Conservation (phyloP, 2,113 vertebrate species). For the Zootoca vivipara region DNA sequence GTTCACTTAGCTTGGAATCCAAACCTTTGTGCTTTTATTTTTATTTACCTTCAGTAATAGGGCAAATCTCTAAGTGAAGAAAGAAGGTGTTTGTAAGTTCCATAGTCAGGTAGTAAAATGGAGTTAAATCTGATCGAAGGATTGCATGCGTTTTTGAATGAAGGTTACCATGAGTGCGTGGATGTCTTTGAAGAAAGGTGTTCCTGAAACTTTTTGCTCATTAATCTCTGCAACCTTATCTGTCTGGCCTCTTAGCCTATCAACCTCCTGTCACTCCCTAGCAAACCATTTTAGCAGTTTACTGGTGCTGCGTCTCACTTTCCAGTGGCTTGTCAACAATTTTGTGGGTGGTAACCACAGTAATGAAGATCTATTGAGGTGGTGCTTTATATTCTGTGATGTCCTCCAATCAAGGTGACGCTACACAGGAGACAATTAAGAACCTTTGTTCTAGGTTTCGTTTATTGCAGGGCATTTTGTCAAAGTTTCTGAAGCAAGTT, state of each 20-base stretch:
- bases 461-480: slow-evolving; percentile 25
- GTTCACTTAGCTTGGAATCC: neutral
- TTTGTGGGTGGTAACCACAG: slow-evolving; percentile 6
- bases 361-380: slow-evolving; percentile 4
- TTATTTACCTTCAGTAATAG: neutral
- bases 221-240: neutral
- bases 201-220: neutral
- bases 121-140: neutral
- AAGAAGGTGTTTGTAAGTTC: neutral
- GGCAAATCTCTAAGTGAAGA: neutral
- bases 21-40: neutral
- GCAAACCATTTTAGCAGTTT: slow-evolving; percentile 1
- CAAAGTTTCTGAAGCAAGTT: neutral
- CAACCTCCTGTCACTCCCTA: neutral
- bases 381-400: slow-evolving; percentile 9
- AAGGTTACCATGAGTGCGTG: fast-evolving
- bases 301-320: neutral
- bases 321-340: slow-evolving; percentile 24
- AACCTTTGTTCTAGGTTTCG: neutral
- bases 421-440: neutral
- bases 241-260: neutral
- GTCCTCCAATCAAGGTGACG: neutral
- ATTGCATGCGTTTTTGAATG: neutral
- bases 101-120: neutral
- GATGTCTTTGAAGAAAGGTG: neutral